A percentile compares a stretch with the other conserved stretches of the same genome.
These are phyloP conservation scores for Magallana gigas DNA, from an alignment of 1,140 invertebrate genomes.

Conservation along the genomic window DNA sequence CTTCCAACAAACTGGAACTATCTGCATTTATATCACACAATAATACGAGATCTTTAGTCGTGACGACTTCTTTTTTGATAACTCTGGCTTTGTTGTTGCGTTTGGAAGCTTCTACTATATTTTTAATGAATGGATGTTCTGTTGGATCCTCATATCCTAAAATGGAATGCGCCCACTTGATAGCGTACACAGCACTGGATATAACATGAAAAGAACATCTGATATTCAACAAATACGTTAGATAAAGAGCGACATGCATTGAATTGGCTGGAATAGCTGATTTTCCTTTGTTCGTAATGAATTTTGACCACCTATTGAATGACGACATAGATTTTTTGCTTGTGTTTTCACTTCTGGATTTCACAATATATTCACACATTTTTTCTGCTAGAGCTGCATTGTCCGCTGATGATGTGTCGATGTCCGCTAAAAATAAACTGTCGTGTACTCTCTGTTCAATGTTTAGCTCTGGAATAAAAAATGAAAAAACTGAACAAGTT, in stretches of 20 bases:
- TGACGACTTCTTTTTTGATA: constrained; percentile 44
- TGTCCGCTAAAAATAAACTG: not conserved
- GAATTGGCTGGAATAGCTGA: constrained; percentile 34
- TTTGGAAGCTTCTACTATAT: constrained; percentile 16
- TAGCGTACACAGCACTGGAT: constrained; percentile 39
- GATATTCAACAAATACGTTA: constrained; percentile 24
- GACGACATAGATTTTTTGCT: constrained; percentile 28
- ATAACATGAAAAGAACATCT: not conserved
- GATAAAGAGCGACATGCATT: constrained; percentile 43
- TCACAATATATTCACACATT: not conserved
- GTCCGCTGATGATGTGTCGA: not conserved
- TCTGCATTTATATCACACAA: constrained; percentile 48
- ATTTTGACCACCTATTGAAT: constrained; percentile 42
- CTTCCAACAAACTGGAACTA: constrained; percentile 37
- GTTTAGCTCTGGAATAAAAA: constrained; percentile 23
- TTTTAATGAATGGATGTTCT: constrained; percentile 31
- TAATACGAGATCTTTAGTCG: constrained; percentile 26
- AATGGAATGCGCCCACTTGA: constrained; percentile 48
- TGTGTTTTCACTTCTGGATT: constrained; percentile 37
- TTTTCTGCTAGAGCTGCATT: constrained; percentile 8
- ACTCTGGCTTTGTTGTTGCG: not conserved
- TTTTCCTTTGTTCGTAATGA: constrained; percentile 25
- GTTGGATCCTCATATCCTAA: constrained; percentile 36
- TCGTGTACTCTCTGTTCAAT: not conserved
- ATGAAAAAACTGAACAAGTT: not conserved